Evolutionary conservation across 2,797 vertebrate genomes (phyloP).

Genomic region (Arvicola amphibius): DNA sequence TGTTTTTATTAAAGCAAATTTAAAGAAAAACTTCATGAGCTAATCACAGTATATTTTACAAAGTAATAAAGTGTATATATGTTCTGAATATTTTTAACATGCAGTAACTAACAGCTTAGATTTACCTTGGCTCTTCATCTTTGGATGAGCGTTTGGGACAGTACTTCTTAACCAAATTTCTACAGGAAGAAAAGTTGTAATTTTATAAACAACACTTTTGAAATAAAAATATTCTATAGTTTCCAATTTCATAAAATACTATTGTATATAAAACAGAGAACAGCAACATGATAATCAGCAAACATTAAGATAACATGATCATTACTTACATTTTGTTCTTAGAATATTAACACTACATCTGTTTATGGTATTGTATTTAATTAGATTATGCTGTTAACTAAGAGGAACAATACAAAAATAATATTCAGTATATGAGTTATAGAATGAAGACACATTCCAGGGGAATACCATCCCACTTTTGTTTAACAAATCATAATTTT

Average conservation of each 20-base stretch:
- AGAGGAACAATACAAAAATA: constrained; percentile 30
- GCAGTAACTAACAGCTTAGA: constrained; percentile 39
- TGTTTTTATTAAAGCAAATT: constrained; percentile 57
- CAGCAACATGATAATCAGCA: constrained; percentile 24
- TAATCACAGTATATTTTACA: constrained; percentile 17
- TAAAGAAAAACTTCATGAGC: constrained; percentile 33
- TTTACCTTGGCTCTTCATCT: constrained; percentile 98
- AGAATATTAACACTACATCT: constrained; percentile 50
- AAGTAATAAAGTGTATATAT: constrained; percentile 53
- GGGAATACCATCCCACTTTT: background rate
- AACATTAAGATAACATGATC: constrained; percentile 21
- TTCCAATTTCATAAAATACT: constrained; percentile 35
- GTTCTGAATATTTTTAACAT: background rate
- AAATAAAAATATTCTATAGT: constrained; percentile 61
- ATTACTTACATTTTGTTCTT: constrained; percentile 51
- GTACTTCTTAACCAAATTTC: constrained; percentile 98
- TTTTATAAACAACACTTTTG: background rate
- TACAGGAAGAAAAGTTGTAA: constrained; percentile 81
- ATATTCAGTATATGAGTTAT: background rate
- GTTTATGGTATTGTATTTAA: constrained; percentile 4
- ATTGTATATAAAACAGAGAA: constrained; percentile 24
- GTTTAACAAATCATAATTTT: constrained; percentile 59
- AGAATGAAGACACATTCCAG: constrained; percentile 55
- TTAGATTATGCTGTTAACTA: constrained; percentile 50
- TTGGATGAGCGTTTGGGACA: constrained; percentile 96